Evolutionary conservation across 1,140 invertebrate genomes (phyloP).

Genomic region (Maniola jurtina): DNA sequence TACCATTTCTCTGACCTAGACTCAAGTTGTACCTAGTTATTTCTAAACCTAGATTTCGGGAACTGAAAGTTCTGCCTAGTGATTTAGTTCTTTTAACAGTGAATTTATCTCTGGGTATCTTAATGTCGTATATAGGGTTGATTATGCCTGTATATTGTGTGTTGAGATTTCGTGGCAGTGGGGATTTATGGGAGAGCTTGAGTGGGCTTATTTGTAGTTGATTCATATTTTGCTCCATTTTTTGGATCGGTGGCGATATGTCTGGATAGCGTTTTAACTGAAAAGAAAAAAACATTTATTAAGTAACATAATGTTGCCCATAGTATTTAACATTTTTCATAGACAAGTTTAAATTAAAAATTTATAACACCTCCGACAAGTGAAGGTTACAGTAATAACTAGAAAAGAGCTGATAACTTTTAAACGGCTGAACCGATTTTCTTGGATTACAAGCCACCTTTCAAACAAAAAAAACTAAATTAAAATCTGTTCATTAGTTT

Average conservation of each 20-base stretch:
- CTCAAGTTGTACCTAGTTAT: constrained; percentile 57
- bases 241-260: constrained; percentile 48
- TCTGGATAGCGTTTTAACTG: constrained; percentile 46
- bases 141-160: constrained; percentile 57
- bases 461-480: too few species aligned
- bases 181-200: constrained; percentile 26
- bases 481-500: too few species aligned
- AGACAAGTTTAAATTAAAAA: too few species aligned
- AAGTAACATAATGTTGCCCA: too few species aligned
- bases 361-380: too few species aligned
- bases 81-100: constrained; percentile 64
- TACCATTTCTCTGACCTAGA: constrained; percentile 48
- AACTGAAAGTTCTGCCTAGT: constrained; percentile 57
- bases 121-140: constrained; percentile 64
- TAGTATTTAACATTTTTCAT: too few species aligned
- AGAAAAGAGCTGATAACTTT: too few species aligned
- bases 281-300: constrained; percentile 12
- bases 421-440: too few species aligned
- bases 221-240: constrained; percentile 19
- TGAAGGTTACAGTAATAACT: too few species aligned
- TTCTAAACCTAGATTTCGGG: constrained; percentile 48
- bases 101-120: constrained; percentile 61
- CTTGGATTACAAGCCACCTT: too few species aligned
- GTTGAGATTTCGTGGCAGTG: neutral
- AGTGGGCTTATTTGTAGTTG: constrained; percentile 33